These are phyloP conservation scores for Smittia aterrima DNA, from an alignment of 2,888 invertebrate genomes.

Conservation along the genomic window DNA sequence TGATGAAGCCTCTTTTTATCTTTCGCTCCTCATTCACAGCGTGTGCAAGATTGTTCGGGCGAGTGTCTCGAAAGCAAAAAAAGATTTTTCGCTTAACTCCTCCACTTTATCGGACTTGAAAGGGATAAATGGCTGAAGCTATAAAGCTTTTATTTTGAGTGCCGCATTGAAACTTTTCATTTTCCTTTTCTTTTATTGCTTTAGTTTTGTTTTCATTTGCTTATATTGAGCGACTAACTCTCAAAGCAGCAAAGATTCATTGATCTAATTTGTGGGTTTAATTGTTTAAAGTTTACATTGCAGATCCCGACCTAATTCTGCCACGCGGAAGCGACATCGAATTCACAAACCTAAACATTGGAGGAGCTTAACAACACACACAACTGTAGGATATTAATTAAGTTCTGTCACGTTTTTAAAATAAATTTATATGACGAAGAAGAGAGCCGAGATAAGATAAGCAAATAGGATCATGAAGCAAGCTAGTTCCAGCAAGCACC, in stretches of 20 bases:
- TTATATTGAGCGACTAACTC: not conserved
- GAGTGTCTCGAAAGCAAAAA: not conserved
- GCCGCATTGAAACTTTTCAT: not conserved
- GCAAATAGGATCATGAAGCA: not conserved
- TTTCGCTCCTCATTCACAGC: not conserved
- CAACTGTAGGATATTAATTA: conserved; percentile 39
- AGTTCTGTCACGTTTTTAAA: conserved; percentile 41
- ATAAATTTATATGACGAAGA: conserved; percentile 13
- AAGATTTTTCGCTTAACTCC: not conserved
- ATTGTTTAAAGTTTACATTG: conserved; percentile 52
- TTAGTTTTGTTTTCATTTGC: not conserved
- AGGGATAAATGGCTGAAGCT: not conserved
- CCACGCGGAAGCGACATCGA: conserved; percentile 54
- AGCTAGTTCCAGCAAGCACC: not conserved
- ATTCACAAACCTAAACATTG: conserved; percentile 51
- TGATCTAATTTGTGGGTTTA: not conserved
- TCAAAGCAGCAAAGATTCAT: not conserved
- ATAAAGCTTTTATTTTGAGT: conserved; percentile 1
- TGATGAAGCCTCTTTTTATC: not conserved
- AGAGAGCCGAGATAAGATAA: conserved; percentile 11
- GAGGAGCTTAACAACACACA: conserved; percentile 49
- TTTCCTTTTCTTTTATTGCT: not conserved
- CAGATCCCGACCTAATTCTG: conserved; percentile 55
- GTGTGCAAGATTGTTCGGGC: not conserved
- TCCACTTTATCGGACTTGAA: not conserved